Conservation (phyloP, 2,888 invertebrate genomes). For the Caenorhabditis sulstoni region DNA sequence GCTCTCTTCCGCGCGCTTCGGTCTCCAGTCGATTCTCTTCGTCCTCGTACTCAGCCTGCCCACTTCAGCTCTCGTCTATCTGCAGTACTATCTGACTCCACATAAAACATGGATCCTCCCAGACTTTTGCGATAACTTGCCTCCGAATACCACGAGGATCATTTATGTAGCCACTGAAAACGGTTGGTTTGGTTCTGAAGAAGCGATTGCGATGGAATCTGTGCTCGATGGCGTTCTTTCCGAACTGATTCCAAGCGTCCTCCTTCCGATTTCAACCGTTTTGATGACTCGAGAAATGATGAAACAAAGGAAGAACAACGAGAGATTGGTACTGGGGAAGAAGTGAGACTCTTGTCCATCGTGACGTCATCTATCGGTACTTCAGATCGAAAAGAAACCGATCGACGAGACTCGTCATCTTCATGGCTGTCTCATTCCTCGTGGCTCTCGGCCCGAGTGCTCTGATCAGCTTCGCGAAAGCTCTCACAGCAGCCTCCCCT, state of each 20-base stretch:
- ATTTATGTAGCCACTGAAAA: too few species aligned
- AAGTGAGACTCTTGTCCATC: background rate
- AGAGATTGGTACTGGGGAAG: background rate
- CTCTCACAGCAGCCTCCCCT: background rate
- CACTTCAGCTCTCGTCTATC: background rate
- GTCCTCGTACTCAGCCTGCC: background rate
- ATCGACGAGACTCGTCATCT: background rate
- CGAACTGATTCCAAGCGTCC: too few species aligned
- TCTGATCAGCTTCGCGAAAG: background rate
- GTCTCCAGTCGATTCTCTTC: background rate
- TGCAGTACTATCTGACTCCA: too few species aligned
- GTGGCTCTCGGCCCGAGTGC: background rate
- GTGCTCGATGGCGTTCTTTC: too few species aligned
- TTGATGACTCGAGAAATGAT: background rate
- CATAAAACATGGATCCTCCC: too few species aligned
- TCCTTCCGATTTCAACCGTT: too few species aligned
- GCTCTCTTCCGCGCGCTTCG: background rate
- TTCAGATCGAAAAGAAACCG: background rate
- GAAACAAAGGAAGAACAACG: background rate
- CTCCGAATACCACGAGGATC: too few species aligned
- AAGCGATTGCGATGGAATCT: too few species aligned
- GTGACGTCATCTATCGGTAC: background rate
- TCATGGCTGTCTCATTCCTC: conserved; percentile 6
- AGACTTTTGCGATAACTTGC: too few species aligned
- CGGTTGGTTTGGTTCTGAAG: too few species aligned